phyloP scores from a whole-genome alignment of 2,797 vertebrate species.

The Brachymystax lenok region DNA sequence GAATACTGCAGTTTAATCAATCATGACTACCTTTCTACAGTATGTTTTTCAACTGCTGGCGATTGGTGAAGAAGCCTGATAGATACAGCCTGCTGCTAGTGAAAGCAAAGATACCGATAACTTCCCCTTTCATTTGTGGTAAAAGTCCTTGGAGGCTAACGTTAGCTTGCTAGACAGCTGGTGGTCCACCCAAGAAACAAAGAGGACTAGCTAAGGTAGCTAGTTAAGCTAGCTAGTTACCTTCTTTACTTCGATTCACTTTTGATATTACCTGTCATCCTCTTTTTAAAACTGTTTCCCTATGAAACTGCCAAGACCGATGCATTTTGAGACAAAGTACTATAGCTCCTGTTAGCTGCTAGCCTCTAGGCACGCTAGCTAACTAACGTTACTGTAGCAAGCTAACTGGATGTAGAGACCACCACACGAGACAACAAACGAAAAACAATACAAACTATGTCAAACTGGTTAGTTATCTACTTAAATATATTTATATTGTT shows the following conservation, averaged over 20 bases:
- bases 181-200: background rate
- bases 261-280: background rate
- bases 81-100: background rate
- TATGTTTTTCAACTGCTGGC: background rate
- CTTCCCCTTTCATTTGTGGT: background rate
- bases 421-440: background rate
- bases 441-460: background rate
- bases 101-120: background rate
- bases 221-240: background rate
- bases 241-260: background rate
- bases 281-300: background rate
- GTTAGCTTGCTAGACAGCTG: background rate
- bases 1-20: background rate
- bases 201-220: background rate
- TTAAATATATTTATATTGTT: background rate
- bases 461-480: background rate
- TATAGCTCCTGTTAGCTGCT: background rate
- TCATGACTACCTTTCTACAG: background rate
- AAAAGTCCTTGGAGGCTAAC: background rate
- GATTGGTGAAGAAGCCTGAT: background rate
- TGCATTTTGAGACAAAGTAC: background rate
- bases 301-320: background rate
- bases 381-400: background rate
- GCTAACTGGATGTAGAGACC: background rate
- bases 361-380: background rate